Conservation (phyloP, 2,113 vertebrate species). For the Ovis canadensis region DNA sequence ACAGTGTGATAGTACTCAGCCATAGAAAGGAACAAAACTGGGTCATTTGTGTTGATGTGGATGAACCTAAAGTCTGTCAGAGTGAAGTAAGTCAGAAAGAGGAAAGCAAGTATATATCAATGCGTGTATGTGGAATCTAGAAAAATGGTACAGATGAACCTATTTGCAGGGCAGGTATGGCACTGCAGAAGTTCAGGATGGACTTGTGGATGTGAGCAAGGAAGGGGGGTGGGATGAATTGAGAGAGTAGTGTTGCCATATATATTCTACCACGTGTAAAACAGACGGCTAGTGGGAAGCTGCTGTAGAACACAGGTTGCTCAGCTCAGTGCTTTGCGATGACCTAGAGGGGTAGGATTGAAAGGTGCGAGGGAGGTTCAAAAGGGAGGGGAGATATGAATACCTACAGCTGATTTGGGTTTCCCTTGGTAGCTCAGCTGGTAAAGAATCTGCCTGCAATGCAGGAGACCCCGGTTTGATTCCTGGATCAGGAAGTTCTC, state of each 20-base stretch:
- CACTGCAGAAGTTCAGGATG: accelerated
- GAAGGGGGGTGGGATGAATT: background rate
- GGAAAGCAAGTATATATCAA: background rate
- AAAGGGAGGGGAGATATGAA: background rate
- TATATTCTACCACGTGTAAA: accelerated
- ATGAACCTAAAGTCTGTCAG: background rate
- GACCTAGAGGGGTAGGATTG: background rate
- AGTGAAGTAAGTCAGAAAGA: background rate
- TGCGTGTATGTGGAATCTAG: background rate
- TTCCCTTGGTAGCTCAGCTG: background rate
- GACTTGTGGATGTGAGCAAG: background rate
- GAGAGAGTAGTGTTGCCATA: background rate
- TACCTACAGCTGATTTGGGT: background rate
- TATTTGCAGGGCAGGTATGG: background rate
- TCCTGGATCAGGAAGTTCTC: background rate
- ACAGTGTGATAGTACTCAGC: background rate
- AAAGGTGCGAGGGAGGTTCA: background rate
- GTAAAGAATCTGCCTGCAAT: background rate
- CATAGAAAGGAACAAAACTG: background rate
- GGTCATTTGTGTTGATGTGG: background rate
- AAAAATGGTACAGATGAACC: background rate
- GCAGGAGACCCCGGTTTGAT: background rate
- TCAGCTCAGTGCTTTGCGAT: background rate
- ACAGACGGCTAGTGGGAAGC: background rate
- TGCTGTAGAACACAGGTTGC: background rate